Evolutionary conservation across 2,797 vertebrate species (phyloP), one percentile per base, ranked within the genome.

Genomic region (Pempheris klunzingeri): DNA sequence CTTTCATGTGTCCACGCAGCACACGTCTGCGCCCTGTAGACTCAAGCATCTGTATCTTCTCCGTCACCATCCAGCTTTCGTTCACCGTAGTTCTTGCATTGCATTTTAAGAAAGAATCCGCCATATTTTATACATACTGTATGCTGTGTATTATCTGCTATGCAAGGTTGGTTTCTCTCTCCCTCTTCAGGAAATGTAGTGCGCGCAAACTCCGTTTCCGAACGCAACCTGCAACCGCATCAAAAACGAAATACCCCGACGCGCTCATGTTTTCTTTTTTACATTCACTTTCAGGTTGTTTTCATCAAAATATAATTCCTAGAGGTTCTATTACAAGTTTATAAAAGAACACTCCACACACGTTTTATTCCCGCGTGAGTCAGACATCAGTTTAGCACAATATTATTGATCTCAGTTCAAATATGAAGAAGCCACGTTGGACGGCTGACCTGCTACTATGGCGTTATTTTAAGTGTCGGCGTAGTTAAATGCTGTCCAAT

Each of bases 51-150:
- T 57, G 7, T 7, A 10, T 22, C 24, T 5, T 17, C 59, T 46
- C 60, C 0, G 32, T 41, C 49, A 11, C 32, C 34, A 54, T 18
- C 38, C 36, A 24, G 9, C 41, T 44, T 71, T 64, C 34, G 46
- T 32, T 68, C 41, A 49, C 15, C 8, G 11, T 55, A 41, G 4
- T n/a, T 46, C 28, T 28, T 41, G 41, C 4, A n/a, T 66, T 61
- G 57, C 73, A 52, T 80, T 66, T 32, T 3, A 57, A 50, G 34
- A 81, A 72, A 67, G 41, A 63, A 39, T 71, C 73, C 8, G 54
- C 57, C 88, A 82, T 90, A 80, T 91, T 89, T 88, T 85, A 70
- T 90, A 88, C 81, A 77, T 65, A 55, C 82, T 69, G 24, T 73
- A 59, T 77, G 76, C 78, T 46, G 61, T 76, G 68, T 77, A 46